phyloP scores from a whole-genome alignment of 1,140 invertebrate genomes.

The Gonatopus flavifemur region DNA sequence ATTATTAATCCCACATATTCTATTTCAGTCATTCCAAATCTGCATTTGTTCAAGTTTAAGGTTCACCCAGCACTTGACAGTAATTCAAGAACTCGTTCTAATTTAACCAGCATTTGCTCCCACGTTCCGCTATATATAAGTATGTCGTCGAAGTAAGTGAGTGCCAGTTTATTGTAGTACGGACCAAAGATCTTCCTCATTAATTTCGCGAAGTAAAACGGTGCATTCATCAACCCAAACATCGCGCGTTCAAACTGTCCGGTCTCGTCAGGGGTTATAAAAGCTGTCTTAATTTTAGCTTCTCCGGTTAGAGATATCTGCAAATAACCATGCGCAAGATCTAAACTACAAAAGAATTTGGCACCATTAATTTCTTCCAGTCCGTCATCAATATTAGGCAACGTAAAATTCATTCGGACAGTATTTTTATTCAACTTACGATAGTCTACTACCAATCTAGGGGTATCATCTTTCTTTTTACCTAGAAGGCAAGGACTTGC shows the following conservation, averaged over 20 bases:
- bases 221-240: neutral
- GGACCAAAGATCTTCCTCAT: neutral
- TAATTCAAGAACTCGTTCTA: neutral
- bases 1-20: neutral
- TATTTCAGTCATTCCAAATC: neutral
- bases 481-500: conserved; percentile 32
- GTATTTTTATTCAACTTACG: conserved; percentile 32
- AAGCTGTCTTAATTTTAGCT: neutral
- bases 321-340: neutral
- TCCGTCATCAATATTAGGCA: neutral
- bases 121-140: neutral
- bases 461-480: conserved; percentile 22
- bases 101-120: neutral
- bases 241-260: neutral
- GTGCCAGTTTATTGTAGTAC: neutral
- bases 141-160: neutral
- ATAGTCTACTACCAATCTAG: conserved; percentile 31
- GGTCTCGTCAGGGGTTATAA: neutral
- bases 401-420: conserved; percentile 1
- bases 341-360: neutral
- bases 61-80: neutral
- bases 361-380: neutral
- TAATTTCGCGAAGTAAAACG: neutral
- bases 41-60: neutral
- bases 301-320: too few relatives aligned